Base-by-base conservation (phyloP, 2,797 vertebrate genomes). In the Heterohyrax brucei region DNA sequence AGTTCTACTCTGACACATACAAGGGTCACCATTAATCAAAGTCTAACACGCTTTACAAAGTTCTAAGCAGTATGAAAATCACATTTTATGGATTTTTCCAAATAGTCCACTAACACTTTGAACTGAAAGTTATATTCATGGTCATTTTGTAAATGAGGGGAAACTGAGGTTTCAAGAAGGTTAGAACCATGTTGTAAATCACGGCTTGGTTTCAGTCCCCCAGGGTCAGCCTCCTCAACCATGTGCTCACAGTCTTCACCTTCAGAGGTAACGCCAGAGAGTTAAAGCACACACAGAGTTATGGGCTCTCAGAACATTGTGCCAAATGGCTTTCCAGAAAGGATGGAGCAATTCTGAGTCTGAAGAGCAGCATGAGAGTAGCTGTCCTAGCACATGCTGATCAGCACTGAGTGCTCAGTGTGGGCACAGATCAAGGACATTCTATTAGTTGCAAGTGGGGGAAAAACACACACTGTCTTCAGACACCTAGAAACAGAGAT, bases 251-350 rank as follows among this genome's bases (percentile, higher is more conserved):
- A n/a, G 10, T 66, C 48, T 33, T 28, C 48, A 6, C n/a, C 21
- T 18, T 28, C 48, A n/a, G 53, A 79, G 26, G 44, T 44, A 28
- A 12, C 18, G 6, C 19, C 30, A 14, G 28, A 46, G 56, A 75
- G n/a, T 46, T 39, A 46, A 5, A 30, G 88, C 44, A 7, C 44
- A 26, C 18, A n/a, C 33, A 1, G 1, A 21, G 30, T n/a, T 53
- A 3, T 0, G 8, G 73, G 22, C 59, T 85, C 84, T 95, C 72
- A 2, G 39, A 3, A 1, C 3, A 0, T 3, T 61, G 0, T 64
- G 68, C 24, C 70, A 48, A 91, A 61, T 1, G 26, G 28, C 72
- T 88, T 84, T 86, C 78, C 53, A 61, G 75, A 95, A 87, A 87
- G 30, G 50, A 75, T 66, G 10, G 12, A 48, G 66, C 33, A 64